Conservation (phyloP, 2,113 vertebrate species). For the Anhinga anhinga region DNA sequence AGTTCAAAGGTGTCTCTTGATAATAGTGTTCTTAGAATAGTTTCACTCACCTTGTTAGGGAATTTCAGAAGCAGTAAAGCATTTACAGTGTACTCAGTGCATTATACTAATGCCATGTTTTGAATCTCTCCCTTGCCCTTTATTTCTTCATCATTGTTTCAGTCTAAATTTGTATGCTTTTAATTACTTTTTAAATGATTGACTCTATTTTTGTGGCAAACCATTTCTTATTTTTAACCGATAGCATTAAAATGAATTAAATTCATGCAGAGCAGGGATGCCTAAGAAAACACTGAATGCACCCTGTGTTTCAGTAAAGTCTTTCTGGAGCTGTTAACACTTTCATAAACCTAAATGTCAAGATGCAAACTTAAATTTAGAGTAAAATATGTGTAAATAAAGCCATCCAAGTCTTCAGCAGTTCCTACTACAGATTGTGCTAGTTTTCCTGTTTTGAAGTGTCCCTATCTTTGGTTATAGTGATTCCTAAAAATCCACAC, state of each 20-base stretch:
- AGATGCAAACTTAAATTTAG: conserved; percentile 59
- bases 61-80: conserved; percentile 70
- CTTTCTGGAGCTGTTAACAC: conserved; percentile 27
- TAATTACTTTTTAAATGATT: conserved; percentile 15
- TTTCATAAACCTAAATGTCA: conserved; percentile 51
- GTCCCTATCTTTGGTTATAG: conserved; percentile 47
- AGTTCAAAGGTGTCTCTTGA: conserved; percentile 81
- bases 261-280: background rate
- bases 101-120: conserved; percentile 14
- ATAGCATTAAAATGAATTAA: background rate
- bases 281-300: background rate
- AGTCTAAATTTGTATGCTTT: background rate
- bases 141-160: background rate
- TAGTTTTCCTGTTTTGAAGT: conserved; percentile 42
- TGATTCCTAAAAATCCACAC: conserved; percentile 36
- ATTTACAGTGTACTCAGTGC: conserved; percentile 33
- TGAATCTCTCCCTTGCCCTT: background rate
- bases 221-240: conserved; percentile 12
- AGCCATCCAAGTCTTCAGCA: conserved; percentile 38
- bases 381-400: conserved; percentile 61
- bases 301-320: conserved; percentile 11
- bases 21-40: conserved; percentile 73
- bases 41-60: conserved; percentile 78
- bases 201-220: conserved; percentile 20
- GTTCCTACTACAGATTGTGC: conserved; percentile 27